Base-by-base conservation (phyloP, 2,113 vertebrate genomes). In the Malurus elegans region DNA sequence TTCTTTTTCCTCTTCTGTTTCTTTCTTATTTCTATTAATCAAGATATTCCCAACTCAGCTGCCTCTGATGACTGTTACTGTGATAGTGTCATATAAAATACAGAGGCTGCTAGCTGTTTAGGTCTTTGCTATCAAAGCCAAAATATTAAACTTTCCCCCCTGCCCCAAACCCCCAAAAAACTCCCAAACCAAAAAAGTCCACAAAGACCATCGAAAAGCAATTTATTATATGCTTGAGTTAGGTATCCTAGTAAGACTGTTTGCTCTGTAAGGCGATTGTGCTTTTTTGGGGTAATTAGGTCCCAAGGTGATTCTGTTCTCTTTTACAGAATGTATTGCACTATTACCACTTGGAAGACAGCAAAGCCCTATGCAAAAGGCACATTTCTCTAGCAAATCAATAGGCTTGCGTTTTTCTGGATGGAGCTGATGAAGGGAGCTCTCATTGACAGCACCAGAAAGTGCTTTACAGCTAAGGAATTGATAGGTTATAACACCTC, bases 261-360 rank as follows among this genome's bases (percentile, higher is more conserved):
- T 84, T 79, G 28, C 32, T 87, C 31, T 79, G 26, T 53, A 65
- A 81, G 40, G 19, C 12, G 91, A 64, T 76, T 87, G 34, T 36
- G 25, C 45, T 32, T 67, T 91, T 54, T 53, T 61, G 50, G 42
- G 76, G 40, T 94, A 91, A 93, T 93, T 81, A 65, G 57, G 36
- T 93, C 87, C 89, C 94, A 61, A 10, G 73, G 3, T n/a, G 36
- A 67, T 85, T 21, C 29, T 36, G 10, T 42, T 87, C 38, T 73
- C 14, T 78, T 71, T 67, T 45, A 32, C 29, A 67, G 53, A 89
- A 71, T 34, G 5, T 26, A 67, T 61, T 75, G 53, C 23, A 21
- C 69, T 92, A 61, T 92, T 96, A 66, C 61, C 36, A 26, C 40
- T 18, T 79, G 53, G 66, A 92, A 72, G 31, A 60, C 5, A 50